Base-by-base conservation (phyloP, 1,140 invertebrate genomes). In the Drosophila insularis region DNA sequence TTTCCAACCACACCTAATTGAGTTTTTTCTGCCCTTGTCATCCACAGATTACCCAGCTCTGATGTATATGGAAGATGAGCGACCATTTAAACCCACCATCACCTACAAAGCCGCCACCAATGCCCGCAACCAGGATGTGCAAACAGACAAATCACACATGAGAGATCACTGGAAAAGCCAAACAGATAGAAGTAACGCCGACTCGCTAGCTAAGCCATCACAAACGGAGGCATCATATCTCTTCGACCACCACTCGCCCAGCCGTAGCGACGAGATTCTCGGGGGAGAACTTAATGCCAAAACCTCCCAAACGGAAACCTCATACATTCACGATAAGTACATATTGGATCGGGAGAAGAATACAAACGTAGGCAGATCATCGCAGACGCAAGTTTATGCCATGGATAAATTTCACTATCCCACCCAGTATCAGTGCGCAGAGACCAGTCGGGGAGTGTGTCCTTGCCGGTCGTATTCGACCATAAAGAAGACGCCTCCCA, bases 51-150 rank as follows among this genome's bases (percentile, higher is more conserved):
- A 43, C 79, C 81, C 79, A 78, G 81, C 81, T 89, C 62, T 86
- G 69, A 86, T 87, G 75, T 80, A 80, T 27, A 67, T 82, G 71
- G 55, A 78, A 27, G 55, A 87, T 40, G 82, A 87, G 73, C 80
- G 73, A 71, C 64, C 50, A 64, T 37, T 13, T 19, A 39, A 53
- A 27, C 59, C 60, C 58, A 59, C n/a, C 53, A 60, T 23, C 43
- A 50, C 7, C 17, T 4, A 7, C 39, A 31, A 67, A 31, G 40
- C 21, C 55, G 32, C 32, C 32, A 35, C 17, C 39, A 23, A 71
- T 43, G 50, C 27, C 74, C 73, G 61, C 53, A 23, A 35, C 59
- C 70, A 74, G 55, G 39, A 58, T 40, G 61, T 71, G 1, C 84
- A 89, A 58, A 78, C 84, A 58, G 80, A 80, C 1, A 8, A 37